These are phyloP conservation scores for Meteorus sp. DNA, from an alignment of 1,140 invertebrate species.

Conservation along the genomic window DNA sequence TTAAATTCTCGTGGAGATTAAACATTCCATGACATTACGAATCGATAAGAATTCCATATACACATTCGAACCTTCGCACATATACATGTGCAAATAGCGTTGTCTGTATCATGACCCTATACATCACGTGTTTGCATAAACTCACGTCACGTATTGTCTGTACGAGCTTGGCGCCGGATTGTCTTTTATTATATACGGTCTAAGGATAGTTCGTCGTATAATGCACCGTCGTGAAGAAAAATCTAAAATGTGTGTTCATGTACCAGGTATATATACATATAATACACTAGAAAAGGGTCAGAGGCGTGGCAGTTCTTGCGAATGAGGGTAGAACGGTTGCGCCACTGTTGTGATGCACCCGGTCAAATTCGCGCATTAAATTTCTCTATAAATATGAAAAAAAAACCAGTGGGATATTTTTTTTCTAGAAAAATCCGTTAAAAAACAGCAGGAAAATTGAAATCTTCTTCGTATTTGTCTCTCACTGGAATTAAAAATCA, in stretches of 20 bases:
- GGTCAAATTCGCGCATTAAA: no score
- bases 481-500: no score
- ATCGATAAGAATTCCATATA: neutral
- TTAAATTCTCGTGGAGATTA: neutral
- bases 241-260: neutral
- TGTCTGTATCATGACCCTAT: neutral
- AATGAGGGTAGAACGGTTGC: neutral
- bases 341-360: neutral
- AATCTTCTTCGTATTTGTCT: no score
- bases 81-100: neutral
- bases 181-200: neutral
- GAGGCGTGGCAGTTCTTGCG: slow-evolving; percentile 12
- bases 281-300: neutral
- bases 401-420: no score
- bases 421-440: no score
- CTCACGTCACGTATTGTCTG: neutral
- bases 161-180: neutral
- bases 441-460: no score
- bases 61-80: neutral
- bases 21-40: neutral
- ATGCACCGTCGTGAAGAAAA: slow-evolving; percentile 19
- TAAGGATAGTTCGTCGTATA: slow-evolving; percentile 2
- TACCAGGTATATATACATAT: no score
- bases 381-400: no score
- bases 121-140: slow-evolving; percentile 1